Evolutionary conservation across 2,797 vertebrate genomes (phyloP), one percentile per base, ranked within the genome.

Genomic region (Hyperoplus lanceolatus): DNA sequence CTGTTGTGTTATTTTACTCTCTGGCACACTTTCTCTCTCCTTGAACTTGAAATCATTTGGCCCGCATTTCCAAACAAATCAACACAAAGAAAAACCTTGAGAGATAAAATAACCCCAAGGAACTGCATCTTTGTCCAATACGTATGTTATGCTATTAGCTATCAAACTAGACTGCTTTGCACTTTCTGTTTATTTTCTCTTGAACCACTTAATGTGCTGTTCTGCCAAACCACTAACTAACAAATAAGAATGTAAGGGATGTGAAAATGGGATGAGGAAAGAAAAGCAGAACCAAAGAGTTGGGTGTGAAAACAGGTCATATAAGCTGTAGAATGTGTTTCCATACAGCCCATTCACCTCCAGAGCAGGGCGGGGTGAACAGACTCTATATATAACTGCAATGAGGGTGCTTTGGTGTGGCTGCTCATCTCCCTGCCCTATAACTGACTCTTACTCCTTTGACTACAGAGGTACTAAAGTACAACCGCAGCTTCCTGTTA

Each of bases 361-460:
- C 79, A 57, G 68, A 62, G 57, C 73, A 72, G 84, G 79, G 80
- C 39, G 71, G 77, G 66, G 84, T 76, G 77, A 75, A 71, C 65
- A 60, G n/a, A 4, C 63, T 82, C 87, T 91, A 92, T 89, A 84
- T 89, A 90, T 91, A 90, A 82, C 86, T 82, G 48, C 75, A 93
- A 84, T 79, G 6, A 87, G 85, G 79, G 60, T 67, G 65, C 77
- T 90, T 89, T 89, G 74, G 45, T 84, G 85, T 87, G 84, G 87
- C 81, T 83, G 73, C 86, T 80, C 85, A 79, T 89, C 76, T 86
- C 79, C 57, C 80, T 86, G 83, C 85, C 85, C 87, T 89, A 76
- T 88, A 89, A 89, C 89, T 90, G 77, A 87, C 82, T 89, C 76
- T 54, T 65, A 57, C 66, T 75, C 67, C 81, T 57, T 73, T 77